Evolutionary conservation across 2,797 vertebrate species (phyloP).

Genomic region (Acanthis flammea): DNA sequence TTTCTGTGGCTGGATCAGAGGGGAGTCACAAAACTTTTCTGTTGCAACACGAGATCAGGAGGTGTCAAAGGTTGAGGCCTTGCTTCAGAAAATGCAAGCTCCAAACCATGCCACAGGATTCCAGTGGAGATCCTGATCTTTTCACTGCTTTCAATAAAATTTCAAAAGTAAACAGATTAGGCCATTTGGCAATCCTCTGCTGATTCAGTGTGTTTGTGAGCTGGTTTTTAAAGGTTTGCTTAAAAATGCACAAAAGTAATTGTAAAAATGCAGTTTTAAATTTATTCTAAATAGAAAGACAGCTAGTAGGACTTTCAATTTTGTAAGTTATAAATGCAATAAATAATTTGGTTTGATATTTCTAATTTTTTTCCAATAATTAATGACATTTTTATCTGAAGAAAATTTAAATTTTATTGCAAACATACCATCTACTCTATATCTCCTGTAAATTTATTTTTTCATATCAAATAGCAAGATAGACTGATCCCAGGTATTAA

Average conservation of each 20-base stretch:
- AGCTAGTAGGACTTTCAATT: background rate
- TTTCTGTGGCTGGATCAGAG: background rate
- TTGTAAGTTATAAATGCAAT: background rate
- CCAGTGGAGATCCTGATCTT: background rate
- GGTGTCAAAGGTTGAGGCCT: constrained; percentile 9
- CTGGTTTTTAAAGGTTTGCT: background rate
- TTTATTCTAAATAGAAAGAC: background rate
- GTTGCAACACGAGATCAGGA: background rate
- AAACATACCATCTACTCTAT: background rate
- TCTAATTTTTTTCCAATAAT: background rate
- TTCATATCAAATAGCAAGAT: background rate
- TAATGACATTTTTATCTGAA: background rate
- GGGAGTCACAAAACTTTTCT: constrained; percentile 2
- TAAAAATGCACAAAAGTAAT: background rate
- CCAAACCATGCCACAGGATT: background rate
- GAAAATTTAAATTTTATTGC: background rate
- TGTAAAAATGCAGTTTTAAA: background rate
- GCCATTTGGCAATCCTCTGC: background rate
- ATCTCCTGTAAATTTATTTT: background rate
- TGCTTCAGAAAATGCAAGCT: background rate
- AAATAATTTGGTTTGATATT: background rate
- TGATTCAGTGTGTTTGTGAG: background rate
- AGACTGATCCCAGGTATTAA: background rate
- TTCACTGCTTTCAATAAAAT: constrained; percentile 5
- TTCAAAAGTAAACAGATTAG: background rate